Base-by-base conservation (phyloP, 2,888 invertebrate genomes). In the Tholera decimalis region DNA sequence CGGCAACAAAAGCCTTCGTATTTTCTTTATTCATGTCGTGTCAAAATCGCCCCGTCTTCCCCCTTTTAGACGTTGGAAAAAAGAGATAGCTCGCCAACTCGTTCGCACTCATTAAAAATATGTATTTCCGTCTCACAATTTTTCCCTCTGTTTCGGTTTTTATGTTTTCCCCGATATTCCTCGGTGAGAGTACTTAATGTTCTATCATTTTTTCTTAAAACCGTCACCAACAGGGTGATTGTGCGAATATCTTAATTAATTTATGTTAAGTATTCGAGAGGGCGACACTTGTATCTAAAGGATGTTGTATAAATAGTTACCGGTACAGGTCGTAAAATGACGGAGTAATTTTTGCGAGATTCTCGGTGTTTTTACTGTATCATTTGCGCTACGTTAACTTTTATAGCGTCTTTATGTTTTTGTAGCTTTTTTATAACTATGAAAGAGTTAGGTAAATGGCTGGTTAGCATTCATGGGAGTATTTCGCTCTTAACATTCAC, bases 1-100 rank as follows among this genome's bases (percentile, higher is more conserved):
- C 94, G 92, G 93, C 88, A 93, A 93, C 93, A 93, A 93, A 93
- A 93, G 93, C 94, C 90, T 91, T 94, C 93, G 95, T 95, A 95
- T 95, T 95, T 95, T 95, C 94, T 95, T 95, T 94, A 94, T 94
- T 94, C 93, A 91, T 91, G 85, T 91, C 93, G 93, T 93, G 93
- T 94, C 92, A 93, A 93, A 93, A 93, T 93, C 92, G 91, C 88
- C 91, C 89, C 86, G 81, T 86, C 86, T 89, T 83, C 85, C 91
- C 92, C 89, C 88, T 89, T 88, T 88, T 82, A 83, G 83, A 81
- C 85, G 89, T 80, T 83, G 88, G 76, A 89, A 93, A 93, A 92
- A 92, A 90, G 90, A 90, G 89, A 93, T 86, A 89, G 84, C 84
- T 67, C 56, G 61, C 88, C 85, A 93, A 94, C 95, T 94, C 95